Conservation (phyloP, 2,888 invertebrate species). For the Perdita meconis region DNA sequence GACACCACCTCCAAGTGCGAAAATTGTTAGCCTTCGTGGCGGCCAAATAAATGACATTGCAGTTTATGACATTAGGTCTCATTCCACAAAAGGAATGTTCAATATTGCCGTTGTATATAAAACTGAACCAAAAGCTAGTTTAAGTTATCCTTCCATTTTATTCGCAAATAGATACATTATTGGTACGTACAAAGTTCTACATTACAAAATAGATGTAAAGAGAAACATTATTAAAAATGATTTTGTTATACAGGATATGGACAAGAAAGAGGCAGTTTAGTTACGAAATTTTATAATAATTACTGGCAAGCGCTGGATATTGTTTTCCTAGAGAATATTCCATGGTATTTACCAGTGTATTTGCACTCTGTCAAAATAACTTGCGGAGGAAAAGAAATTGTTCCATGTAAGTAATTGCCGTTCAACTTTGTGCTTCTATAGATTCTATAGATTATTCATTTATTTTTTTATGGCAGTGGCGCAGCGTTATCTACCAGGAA, state of each 20-base stretch:
- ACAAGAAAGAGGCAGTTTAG: conserved; percentile 95
- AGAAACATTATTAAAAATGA: conserved; percentile 1
- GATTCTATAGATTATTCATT: background rate
- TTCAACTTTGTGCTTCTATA: background rate
- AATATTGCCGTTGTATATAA: conserved; percentile 89
- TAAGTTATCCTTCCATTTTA: conserved; percentile 88
- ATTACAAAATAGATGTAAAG: background rate
- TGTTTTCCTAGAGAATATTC: conserved; percentile 94
- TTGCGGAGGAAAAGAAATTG: conserved; percentile 86
- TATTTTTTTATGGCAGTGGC: conserved; percentile 81
- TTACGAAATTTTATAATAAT: conserved; percentile 93
- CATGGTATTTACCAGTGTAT: conserved; percentile 96
- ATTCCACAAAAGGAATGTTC: conserved; percentile 85
- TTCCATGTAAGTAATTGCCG: conserved; percentile 83
- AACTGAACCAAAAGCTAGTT: conserved; percentile 84
- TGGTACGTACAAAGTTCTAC: conserved; percentile 75
- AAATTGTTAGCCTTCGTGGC: conserved; percentile 88
- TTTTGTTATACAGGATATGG: conserved; percentile 89
- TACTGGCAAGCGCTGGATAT: conserved; percentile 91
- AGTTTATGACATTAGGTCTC: conserved; percentile 88
- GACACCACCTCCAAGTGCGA: conserved; percentile 87
- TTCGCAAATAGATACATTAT: conserved; percentile 92
- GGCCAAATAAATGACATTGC: conserved; percentile 89
- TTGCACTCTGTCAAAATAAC: conserved; percentile 92
- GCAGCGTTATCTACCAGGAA: conserved; percentile 89